A percentile compares a stretch with the other conserved stretches of the same genome.
Evolutionary conservation across 2,113 vertebrate species (phyloP).

Genomic region (Menidia beryllina): DNA sequence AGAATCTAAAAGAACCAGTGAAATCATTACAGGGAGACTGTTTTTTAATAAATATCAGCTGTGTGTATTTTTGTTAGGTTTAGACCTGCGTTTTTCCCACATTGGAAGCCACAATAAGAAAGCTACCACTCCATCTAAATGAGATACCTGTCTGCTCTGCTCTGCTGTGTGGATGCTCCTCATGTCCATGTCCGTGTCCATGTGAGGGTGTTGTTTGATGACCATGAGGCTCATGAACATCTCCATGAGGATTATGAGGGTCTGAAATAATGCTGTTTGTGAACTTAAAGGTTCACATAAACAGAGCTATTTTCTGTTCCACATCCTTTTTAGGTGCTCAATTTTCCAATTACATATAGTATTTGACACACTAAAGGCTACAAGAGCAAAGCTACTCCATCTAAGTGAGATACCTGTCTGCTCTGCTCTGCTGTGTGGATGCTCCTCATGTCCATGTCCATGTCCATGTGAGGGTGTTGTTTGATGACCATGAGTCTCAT

Average conservation of each 20-base stretch:
- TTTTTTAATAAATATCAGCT: no score
- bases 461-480: neutral
- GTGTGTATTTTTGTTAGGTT: no score
- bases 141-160: neutral
- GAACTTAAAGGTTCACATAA: no score
- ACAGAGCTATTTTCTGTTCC: no score
- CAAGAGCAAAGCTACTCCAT: neutral
- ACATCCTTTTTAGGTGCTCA: no score
- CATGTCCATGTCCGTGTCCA: neutral
- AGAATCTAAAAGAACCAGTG: constrained; percentile 2
- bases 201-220: neutral
- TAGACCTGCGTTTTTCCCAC: no score
- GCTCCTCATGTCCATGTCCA: neutral
- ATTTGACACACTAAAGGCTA: neutral
- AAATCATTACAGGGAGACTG: no score
- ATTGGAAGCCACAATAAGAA: neutral
- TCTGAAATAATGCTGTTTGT: neutral
- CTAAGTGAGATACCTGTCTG: neutral
- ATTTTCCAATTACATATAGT: no score
- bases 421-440: neutral
- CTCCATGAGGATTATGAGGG: neutral
- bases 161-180: neutral
- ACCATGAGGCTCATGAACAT: constrained; percentile 7
- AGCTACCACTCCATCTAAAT: neutral
- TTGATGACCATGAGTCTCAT: constrained; percentile 7